Base-by-base conservation (phyloP, 2,113 vertebrate species). In the Baryphthengus martii region DNA sequence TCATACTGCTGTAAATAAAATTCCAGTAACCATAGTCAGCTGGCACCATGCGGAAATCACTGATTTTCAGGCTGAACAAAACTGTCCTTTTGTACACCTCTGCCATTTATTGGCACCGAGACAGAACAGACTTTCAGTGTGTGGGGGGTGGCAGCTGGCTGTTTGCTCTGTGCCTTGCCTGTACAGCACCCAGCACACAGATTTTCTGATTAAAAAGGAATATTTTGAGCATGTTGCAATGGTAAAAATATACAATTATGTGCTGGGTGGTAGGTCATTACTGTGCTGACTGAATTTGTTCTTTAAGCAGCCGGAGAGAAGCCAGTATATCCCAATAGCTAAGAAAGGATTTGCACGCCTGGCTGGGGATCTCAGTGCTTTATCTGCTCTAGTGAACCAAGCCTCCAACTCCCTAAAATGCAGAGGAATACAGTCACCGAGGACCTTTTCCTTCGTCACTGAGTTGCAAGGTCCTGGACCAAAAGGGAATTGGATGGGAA, bases 331-430 rank as follows among this genome's bases (percentile, higher is more conserved):
- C 95, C 93, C 88, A 80, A 91, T 40, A 88, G 93, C 93, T 93
- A 93, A 95, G 96, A 90, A 95, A 94, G 88, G 96, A 95, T 96
- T 96, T 96, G 85, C 76, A 95, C n/a, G 85, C 95, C 68, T 93
- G 88, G 47, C 85, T 93, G 85, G 61, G 73, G 70, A 96, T 96
- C 92, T 94, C 85, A 72, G 90, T 86, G 88, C 52, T 93, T 96
- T 96, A 96, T 94, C 68, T 94, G 88, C 93, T 96, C 93, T 93
- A 96, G 56, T 94, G 90, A 96, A 96, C 88, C 79, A 96, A 96
- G 63, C 73, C 65, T 95, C 42, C 67, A 88, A 15, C 79, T 88
- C 59, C 62, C 82, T 84, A 62, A 93, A 88, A 90, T 70, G 59
- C 47, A 72, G 65, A 88, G 52, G 84, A 95, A 91, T 88, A 37